Base-by-base conservation (phyloP, 2,797 vertebrate genomes). In the Hemitrygon akajei region DNA sequence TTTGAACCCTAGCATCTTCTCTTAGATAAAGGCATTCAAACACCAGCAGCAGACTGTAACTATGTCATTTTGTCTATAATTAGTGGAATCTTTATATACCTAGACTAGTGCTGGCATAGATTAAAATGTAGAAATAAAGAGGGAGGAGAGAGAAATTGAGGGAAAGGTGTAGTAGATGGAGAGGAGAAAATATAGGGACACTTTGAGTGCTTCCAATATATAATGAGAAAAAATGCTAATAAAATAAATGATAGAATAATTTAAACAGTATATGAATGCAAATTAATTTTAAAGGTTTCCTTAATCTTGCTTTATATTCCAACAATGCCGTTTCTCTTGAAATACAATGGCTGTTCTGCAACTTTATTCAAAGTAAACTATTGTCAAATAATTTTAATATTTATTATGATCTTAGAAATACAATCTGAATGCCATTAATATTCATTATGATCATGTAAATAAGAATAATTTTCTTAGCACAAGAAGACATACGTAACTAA, bases 351-450 rank as follows among this genome's bases (percentile, higher is more conserved):
- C 12, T 22, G 3, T 60, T 25, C 91, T 96, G 95, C 96, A 97
- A 94, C 93, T 94, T 97, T 96, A 96, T 96, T 95, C 96, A 96
- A 96, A 96, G 97, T 97, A 97, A 97, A 96, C 95, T 94, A 34
- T 84, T 94, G 96, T 97, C 97, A 97, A 97, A 98, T 25, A 25
- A 58, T 25, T 86, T 86, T 86, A 30, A 86, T 9, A 96, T 96
- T 96, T 95, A 96, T 97, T 95, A 96, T 95, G 95, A 47, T 47
- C 97, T 97, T 97, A 97, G 97, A 97, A 97, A 96, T 97, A 98
- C 97, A 97, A 97, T 97, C 97, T 96, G 97, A 96, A 96, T 95
- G 97, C 96, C 95, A 94, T 97, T 97, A 98, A 98, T 40, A 98
- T 98, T 98, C 98, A 98, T 97, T 97, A 47, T 47, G 97, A 97